Conservation (phyloP, 2,888 invertebrate species). For the Resseliella maxima region DNA sequence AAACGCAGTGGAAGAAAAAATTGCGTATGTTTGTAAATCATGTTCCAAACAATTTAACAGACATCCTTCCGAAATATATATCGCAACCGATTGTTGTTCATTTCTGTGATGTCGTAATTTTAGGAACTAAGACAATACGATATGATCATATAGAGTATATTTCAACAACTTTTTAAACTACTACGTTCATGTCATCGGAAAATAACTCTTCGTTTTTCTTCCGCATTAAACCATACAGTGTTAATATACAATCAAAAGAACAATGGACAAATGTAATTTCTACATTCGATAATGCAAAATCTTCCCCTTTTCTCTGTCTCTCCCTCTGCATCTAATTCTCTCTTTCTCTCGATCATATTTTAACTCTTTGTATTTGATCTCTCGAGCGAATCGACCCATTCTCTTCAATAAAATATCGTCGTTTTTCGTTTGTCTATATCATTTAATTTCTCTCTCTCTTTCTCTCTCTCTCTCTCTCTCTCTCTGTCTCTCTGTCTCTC, state of each 20-base stretch:
- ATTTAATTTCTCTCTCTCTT: not conserved
- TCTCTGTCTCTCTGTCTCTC: not conserved
- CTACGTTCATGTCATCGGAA: not conserved
- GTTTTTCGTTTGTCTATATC: no score
- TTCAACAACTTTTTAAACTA: not conserved
- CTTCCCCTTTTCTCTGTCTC: slow-evolving; percentile 30
- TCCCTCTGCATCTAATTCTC: no score
- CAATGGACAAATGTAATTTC: slow-evolving; percentile 29
- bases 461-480: not conserved
- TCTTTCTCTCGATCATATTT: not conserved
- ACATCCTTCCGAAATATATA: slow-evolving; percentile 27
- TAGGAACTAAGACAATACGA: slow-evolving; percentile 11
- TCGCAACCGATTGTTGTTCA: not conserved
- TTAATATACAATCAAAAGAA: slow-evolving; percentile 9
- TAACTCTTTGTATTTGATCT: slow-evolving; percentile 34
- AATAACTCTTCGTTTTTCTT: not conserved
- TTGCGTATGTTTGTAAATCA: not conserved
- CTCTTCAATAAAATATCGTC: slow-evolving; percentile 21
- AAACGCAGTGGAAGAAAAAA: not conserved
- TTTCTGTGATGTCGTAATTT: not conserved
- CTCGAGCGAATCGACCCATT: slow-evolving; percentile 37
- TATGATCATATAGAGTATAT: slow-evolving; percentile 6
- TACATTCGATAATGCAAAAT: slow-evolving; percentile 12
- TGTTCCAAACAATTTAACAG: slow-evolving; percentile 32
- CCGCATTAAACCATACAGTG: not conserved